These are phyloP conservation scores for Danio kyathit DNA, from an alignment of 2,797 vertebrate species.

Conservation along the genomic window DNA sequence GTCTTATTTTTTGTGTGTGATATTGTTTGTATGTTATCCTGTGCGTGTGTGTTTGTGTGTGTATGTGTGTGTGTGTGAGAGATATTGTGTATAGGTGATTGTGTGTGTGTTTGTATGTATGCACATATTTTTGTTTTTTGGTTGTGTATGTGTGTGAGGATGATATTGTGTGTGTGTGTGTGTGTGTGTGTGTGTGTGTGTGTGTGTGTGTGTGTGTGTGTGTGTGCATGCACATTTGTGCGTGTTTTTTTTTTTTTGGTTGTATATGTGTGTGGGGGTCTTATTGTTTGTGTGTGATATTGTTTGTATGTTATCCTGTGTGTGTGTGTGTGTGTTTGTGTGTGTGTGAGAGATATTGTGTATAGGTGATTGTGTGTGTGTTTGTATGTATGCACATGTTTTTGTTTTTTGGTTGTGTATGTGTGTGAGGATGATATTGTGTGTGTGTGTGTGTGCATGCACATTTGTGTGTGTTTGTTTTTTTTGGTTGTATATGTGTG, in stretches of 20 bases:
- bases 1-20: neutral
- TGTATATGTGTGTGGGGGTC: neutral
- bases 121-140: too few relatives aligned
- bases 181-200: neutral
- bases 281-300: too few relatives aligned
- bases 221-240: too few relatives aligned
- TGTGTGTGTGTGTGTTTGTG: neutral
- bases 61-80: neutral
- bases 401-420: neutral
- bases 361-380: too few relatives aligned
- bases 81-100: too few relatives aligned
- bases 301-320: neutral
- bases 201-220: neutral
- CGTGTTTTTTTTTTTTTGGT: too few relatives aligned
- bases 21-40: neutral
- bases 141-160: neutral
- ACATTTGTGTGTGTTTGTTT: too few relatives aligned
- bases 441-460: neutral
- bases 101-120: neutral
- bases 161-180: neutral
- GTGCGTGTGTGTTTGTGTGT: neutral
- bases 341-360: too few relatives aligned
- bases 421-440: neutral
- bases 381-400: too few relatives aligned
- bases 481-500: neutral